phyloP scores from a whole-genome alignment of 2,888 invertebrate genomes.

The Brachylomia viminalis region DNA sequence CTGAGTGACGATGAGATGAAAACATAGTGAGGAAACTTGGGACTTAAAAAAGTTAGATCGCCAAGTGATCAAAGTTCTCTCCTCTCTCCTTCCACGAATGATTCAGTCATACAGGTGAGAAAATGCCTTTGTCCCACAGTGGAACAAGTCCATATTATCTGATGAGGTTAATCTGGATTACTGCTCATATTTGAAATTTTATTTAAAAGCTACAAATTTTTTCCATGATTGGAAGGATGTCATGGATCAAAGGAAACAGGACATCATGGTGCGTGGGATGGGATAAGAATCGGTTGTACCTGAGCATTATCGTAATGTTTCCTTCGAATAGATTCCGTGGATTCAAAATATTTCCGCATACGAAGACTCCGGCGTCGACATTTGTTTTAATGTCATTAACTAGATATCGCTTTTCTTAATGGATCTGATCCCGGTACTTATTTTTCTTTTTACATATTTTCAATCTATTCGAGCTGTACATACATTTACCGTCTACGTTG shows the following conservation, averaged over 20 bases:
- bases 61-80: background rate
- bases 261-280: constrained; percentile 46
- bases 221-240: constrained; percentile 27
- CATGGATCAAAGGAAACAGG: constrained; percentile 35
- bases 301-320: constrained; percentile 32
- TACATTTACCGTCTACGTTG: background rate
- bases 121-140: background rate
- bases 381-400: background rate
- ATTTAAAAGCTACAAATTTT: background rate
- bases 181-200: background rate
- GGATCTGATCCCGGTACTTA: background rate
- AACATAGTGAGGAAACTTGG: background rate
- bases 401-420: background rate
- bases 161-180: background rate
- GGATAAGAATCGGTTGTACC: constrained; percentile 44
- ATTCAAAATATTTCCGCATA: constrained; percentile 31
- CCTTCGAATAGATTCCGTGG: constrained; percentile 21
- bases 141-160: too few species aligned
- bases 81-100: too few species aligned
- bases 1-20: background rate
- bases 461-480: background rate
- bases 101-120: background rate
- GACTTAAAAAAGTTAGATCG: background rate
- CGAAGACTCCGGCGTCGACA: background rate
- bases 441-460: background rate